Evolutionary conservation across 2,113 vertebrate genomes (phyloP).

Genomic region (Zosterops hypoxanthus): DNA sequence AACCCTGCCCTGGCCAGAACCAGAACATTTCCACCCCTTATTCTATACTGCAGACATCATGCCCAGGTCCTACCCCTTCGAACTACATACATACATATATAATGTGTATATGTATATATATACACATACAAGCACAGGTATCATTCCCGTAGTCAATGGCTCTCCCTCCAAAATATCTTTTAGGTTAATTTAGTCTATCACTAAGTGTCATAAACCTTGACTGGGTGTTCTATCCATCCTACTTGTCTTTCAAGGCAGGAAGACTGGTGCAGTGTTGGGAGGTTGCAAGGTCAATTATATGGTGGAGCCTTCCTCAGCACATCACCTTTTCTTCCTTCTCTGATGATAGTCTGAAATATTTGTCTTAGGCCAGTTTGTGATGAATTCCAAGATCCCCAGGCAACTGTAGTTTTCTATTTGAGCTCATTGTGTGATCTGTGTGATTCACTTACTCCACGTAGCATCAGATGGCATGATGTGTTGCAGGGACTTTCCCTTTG

Average conservation of each 20-base stretch:
- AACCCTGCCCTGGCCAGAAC: neutral
- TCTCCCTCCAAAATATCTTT: neutral
- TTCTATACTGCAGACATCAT: neutral
- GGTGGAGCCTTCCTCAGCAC: no score
- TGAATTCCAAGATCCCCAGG: neutral
- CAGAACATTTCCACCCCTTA: neutral
- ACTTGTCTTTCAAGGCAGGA: neutral
- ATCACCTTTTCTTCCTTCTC: neutral
- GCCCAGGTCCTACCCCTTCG: neutral
- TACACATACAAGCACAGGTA: neutral
- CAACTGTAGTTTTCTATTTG: neutral
- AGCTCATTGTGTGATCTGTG: neutral
- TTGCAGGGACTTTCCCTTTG: neutral
- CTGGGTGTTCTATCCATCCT: neutral
- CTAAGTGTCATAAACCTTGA: neutral
- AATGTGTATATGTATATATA: no score
- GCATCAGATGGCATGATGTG: neutral
- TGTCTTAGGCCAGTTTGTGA: neutral
- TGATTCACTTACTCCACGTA: accelerated
- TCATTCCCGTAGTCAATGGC: neutral
- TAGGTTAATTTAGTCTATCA: neutral
- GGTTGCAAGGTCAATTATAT: neutral
- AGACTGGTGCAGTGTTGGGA: neutral
- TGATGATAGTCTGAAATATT: neutral
- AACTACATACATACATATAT: neutral